Base-by-base conservation (phyloP, 2,888 invertebrate species). In the Erannis defoliaria region DNA sequence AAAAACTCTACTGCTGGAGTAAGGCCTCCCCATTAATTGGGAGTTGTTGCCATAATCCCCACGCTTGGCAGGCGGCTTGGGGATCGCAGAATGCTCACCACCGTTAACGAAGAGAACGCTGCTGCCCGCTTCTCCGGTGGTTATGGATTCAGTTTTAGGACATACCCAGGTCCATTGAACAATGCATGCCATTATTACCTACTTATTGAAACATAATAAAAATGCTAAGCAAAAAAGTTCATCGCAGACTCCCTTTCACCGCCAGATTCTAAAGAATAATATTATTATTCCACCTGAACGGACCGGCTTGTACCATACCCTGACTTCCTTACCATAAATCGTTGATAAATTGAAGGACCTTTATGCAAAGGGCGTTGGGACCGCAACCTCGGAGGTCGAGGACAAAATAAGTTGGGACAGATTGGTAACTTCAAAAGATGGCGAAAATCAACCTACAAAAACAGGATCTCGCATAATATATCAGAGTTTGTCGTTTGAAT, bases 281-380 rank as follows among this genome's bases (percentile, higher is more conserved):
- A 38, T 51, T 14, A 58, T 46, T 51, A 35, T 58, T 29, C 51
- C 23, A 49, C 26, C 48, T 60, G 42, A 60, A 60, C 42, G 42
- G 59, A 54, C n/a, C 45, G 40, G 18, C 4, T 16, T 37, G 18
- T 8, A 19, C 46, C 38, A 51, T 14, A 58, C 59, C 58, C 45
- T 14, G 31, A 45, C 35, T 55, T 50, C 60, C 60, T 50, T 29
- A 19, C 42, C 49, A 55, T 53, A 68, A 64, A 64, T 64, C 48
- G 62, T 53, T 46, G 60, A 60, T 66, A 66, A 66, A 68, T 66
- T 58, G 62, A 55, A 54, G 51, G 49, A 21, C 54, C 55, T 59
- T 58, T 61, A 58, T 49, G 58, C 48, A 53, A 66, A 66, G 51
- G 63, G 29, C 53, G 45, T 37, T 42, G 31, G 59, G 54, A 60